Evolutionary conservation across 2,888 invertebrate species (phyloP).

Genomic region (Clistopyga incitator): DNA sequence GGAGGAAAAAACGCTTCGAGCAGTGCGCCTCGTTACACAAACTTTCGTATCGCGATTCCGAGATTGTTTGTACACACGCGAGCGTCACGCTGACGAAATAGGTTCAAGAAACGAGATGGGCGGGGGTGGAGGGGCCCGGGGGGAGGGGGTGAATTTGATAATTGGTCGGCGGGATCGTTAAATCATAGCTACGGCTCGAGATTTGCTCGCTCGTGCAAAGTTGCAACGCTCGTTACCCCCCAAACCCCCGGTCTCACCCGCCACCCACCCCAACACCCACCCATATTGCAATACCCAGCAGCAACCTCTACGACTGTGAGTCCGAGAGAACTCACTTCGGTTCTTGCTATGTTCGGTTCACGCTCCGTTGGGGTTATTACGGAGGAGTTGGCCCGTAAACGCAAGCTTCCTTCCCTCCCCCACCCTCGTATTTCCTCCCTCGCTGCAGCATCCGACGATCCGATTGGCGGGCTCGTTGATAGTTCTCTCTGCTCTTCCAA

Average conservation of each 20-base stretch:
- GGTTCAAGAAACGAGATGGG: background rate
- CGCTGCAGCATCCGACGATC: constrained; percentile 23
- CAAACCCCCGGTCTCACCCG: background rate
- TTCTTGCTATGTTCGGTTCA: constrained; percentile 50
- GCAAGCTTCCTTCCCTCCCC: constrained; percentile 33
- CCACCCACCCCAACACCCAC: background rate
- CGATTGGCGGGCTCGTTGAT: constrained; percentile 50
- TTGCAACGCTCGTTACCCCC: constrained; percentile 40
- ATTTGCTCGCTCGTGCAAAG: constrained; percentile 15
- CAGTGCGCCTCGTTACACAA: constrained; percentile 39
- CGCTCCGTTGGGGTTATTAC: constrained; percentile 59
- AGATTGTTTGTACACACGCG: constrained; percentile 29
- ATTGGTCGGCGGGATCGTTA: constrained; percentile 66
- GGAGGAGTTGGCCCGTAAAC: constrained; percentile 53
- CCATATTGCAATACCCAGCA: background rate
- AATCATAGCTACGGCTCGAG: constrained; percentile 38
- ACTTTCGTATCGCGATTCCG: constrained; percentile 16
- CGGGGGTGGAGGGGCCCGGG: background rate
- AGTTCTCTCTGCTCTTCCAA: background rate
- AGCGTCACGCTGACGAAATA: constrained; percentile 20
- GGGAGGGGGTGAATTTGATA: constrained; percentile 54
- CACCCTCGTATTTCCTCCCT: background rate
- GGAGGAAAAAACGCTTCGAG: constrained; percentile 5
- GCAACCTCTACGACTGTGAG: constrained; percentile 1
- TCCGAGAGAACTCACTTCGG: constrained; percentile 41